Base-by-base conservation (phyloP, 2,113 vertebrate genomes). In the Daphoenositta chrysoptera region DNA sequence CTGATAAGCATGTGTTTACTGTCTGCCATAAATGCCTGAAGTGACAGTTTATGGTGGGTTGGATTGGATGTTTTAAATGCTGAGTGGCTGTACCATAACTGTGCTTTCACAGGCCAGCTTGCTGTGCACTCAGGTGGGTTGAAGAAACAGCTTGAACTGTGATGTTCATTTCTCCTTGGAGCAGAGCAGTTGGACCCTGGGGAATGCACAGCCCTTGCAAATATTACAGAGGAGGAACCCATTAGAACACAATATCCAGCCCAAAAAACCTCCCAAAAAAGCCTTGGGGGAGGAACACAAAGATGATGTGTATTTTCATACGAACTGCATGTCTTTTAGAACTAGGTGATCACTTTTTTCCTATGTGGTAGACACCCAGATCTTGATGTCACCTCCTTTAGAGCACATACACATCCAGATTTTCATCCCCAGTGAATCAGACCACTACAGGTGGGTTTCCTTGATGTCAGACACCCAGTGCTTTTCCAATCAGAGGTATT, bases 1-100 rank as follows among this genome's bases (percentile, higher is more conserved):
- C 63, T 93, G 98, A 98, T 98, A 98, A 98, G 98, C 97, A 84
- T 95, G 97, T 97, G 97, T 98, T 98, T 98, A 98, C 98, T 96
- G 98, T 96, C 94, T 96, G 90, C 97, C 97, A 98, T 98, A 99
- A 99, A 98, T 98, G 98, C 98, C 98, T 97, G 96, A 92, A 97
- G 98, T 98, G 98, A 97, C 97, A 96, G 98, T 98, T 98, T 97
- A 96, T 97, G 88, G 90, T 50, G 78, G 98, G 98, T 97, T 60
- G 98, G 98, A 98, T 98, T 97, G 97, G 96, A 35, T 90, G 54
- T 56, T 89, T 89, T 57, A 86, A 83, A 88, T 68, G 72, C 89
- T 84, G 94, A 94, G 79, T 94, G 82, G 93, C 61, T 96, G 39
- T 44, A 75, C 47, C 77, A 21, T 39, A 75, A 68, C 75, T 47